Percentiles rank a stretch among this genome's conserved stretches.
Conservation (phyloP, 2,888 invertebrate genomes). For the Pseudeuparius sepicola region DNA sequence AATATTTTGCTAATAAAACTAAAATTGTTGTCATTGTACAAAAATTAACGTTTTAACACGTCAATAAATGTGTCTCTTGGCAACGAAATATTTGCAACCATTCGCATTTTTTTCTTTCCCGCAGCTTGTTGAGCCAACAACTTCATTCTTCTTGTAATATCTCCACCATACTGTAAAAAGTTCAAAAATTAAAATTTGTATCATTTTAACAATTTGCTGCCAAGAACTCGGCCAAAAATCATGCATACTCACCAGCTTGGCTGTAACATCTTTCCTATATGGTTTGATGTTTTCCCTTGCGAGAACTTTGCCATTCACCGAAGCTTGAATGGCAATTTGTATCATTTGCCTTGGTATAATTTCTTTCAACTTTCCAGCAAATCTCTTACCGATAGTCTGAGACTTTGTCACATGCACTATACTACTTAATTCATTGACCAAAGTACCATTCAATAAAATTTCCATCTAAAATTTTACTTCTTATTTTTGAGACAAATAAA, state of each 20-base stretch:
- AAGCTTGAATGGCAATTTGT: conserved; percentile 80
- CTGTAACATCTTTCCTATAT: conserved; percentile 85
- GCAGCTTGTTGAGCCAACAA: conserved; percentile 81
- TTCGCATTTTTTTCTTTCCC: conserved; percentile 88
- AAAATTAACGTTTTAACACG: conserved; percentile 62
- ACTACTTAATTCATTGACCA: conserved; percentile 74
- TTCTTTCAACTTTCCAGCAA: conserved; percentile 68
- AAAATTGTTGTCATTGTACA: too few species aligned
- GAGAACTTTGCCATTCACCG: conserved; percentile 64
- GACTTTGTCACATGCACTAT: conserved; percentile 69
- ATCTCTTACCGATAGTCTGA: conserved; percentile 50
- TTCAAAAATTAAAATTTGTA: too few species aligned
- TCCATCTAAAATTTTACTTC: conserved; percentile 47
- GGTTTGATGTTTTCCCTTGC: conserved; percentile 82
- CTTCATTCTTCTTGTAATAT: conserved; percentile 82
- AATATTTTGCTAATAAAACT: too few species aligned
- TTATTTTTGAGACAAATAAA: conserved; percentile 25
- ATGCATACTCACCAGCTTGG: conserved; percentile 86
- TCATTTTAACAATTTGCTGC: too few species aligned
- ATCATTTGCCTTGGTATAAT: conserved; percentile 84
- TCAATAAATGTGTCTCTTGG: conserved; percentile 92
- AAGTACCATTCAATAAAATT: conserved; percentile 66
- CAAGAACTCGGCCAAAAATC: too few species aligned
- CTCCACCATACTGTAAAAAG: conserved; percentile 75
- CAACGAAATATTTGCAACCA: conserved; percentile 82